Evolutionary conservation across 1,140 invertebrate genomes (phyloP).

Genomic region (Drepana arcuata): DNA sequence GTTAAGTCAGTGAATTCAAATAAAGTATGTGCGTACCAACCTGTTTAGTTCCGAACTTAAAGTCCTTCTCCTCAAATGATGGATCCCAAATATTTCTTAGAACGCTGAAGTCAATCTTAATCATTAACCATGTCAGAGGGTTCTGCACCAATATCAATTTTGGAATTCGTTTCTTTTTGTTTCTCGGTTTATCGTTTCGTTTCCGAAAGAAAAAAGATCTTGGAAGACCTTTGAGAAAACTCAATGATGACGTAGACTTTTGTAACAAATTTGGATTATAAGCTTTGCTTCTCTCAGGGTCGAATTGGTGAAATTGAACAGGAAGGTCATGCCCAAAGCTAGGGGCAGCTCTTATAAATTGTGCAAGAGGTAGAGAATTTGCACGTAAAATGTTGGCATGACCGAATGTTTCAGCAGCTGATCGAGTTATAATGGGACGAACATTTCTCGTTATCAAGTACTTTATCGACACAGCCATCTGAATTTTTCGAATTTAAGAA

Average conservation of each 20-base stretch:
- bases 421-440: too few relatives aligned
- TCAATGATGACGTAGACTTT: constrained; percentile 9
- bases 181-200: constrained; percentile 23
- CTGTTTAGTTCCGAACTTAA: constrained; percentile 54
- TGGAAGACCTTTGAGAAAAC: constrained; percentile 21
- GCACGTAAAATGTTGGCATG: too few relatives aligned
- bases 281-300: constrained; percentile 13
- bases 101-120: constrained; percentile 53
- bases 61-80: constrained; percentile 46
- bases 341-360: too few relatives aligned
- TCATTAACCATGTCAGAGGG: constrained; percentile 54
- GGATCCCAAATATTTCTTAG: constrained; percentile 52
- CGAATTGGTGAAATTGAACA: constrained; percentile 22
- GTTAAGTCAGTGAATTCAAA: too few relatives aligned
- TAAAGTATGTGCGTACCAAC: constrained; percentile 21
- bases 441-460: too few relatives aligned
- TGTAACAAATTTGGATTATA: constrained; percentile 15
- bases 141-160: constrained; percentile 57
- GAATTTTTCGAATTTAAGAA: too few relatives aligned
- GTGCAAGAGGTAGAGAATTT: too few relatives aligned
- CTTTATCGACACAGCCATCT: too few relatives aligned
- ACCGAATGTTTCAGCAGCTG: too few relatives aligned
- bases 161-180: constrained; percentile 38
- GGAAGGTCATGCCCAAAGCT: constrained; percentile 2
- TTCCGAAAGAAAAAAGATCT: constrained; percentile 29